Percentiles rank a stretch among this genome's conserved stretches.
These are phyloP conservation scores for Drosophila sordidula DNA, from an alignment of 2,888 invertebrate species.

Conservation along the genomic window DNA sequence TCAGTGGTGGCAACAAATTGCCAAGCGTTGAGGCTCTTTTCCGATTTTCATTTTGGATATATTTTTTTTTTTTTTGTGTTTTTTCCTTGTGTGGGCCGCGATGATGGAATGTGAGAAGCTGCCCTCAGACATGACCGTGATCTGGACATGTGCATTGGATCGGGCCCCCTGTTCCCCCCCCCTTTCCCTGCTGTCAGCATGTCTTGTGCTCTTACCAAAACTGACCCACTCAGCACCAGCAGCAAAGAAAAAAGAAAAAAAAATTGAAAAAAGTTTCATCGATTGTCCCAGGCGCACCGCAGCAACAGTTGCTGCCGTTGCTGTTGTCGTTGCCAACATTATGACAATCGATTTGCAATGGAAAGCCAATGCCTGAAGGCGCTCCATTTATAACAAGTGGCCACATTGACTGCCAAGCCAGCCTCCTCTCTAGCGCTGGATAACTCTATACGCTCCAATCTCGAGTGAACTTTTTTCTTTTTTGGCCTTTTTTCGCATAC, in stretches of 20 bases:
- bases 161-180: neutral
- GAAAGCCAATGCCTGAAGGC: slow-evolving; percentile 76
- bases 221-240: slow-evolving; percentile 49
- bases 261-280: slow-evolving; percentile 12
- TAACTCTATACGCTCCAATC: slow-evolving; percentile 51
- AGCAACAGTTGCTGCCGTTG: slow-evolving; percentile 39
- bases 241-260: too few species aligned
- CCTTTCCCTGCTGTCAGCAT: neutral
- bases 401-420: slow-evolving; percentile 44
- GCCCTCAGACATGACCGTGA: slow-evolving; percentile 53
- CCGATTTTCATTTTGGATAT: slow-evolving; percentile 10
- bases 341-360: slow-evolving; percentile 82
- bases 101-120: slow-evolving; percentile 61
- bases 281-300: slow-evolving; percentile 23
- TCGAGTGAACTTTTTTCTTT: slow-evolving; percentile 38
- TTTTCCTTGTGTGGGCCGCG: slow-evolving; percentile 10
- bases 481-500: slow-evolving; percentile 9
- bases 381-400: slow-evolving; percentile 81
- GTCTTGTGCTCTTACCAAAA: slow-evolving; percentile 25
- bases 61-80: slow-evolving; percentile 4
- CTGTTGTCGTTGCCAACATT: slow-evolving; percentile 58
- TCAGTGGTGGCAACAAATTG: slow-evolving; percentile 83
- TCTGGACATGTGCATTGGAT: slow-evolving; percentile 55
- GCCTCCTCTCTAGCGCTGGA: slow-evolving; percentile 34
- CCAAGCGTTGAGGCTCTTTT: slow-evolving; percentile 23